Evolutionary conservation across 2,888 invertebrate species (phyloP).

Genomic region (Diaperis boleti): DNA sequence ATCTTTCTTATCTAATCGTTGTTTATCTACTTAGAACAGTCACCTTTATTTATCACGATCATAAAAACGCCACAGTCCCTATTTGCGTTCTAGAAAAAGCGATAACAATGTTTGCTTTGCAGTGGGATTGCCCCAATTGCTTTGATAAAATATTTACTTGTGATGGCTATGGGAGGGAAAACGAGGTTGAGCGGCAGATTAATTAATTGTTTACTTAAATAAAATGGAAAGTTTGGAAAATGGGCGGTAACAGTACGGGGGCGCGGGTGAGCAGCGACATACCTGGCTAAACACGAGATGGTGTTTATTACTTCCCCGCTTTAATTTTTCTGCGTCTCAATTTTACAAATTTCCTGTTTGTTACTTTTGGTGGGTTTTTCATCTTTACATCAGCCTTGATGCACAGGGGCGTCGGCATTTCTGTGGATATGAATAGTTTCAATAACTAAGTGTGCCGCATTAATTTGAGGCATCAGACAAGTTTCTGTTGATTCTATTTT

Average conservation of each 20-base stretch:
- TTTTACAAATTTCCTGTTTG: too few relatives aligned
- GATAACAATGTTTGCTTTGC: not conserved
- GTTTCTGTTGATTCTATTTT: too few relatives aligned
- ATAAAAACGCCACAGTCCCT: conserved; percentile 1
- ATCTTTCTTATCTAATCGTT: conserved; percentile 1
- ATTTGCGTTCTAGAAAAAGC: conserved; percentile 2
- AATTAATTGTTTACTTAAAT: not conserved
- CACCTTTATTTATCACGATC: not conserved
- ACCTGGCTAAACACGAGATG: too few relatives aligned
- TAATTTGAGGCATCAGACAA: too few relatives aligned
- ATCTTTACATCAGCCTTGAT: too few relatives aligned
- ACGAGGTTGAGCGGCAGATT: not conserved
- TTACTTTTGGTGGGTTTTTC: too few relatives aligned
- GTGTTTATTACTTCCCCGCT: too few relatives aligned
- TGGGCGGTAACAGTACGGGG: not conserved
- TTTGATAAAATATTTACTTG: not conserved
- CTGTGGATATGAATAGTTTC: too few relatives aligned
- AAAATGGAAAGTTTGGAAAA: not conserved
- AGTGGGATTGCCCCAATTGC: not conserved
- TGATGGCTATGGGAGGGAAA: not conserved
- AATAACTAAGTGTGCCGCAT: too few relatives aligned
- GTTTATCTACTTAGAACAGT: conserved; percentile 1
- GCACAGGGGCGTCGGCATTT: too few relatives aligned
- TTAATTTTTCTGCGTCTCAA: too few relatives aligned
- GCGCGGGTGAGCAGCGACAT: too few relatives aligned